Percentiles rank a stretch among this genome's conserved stretches.
Evolutionary conservation across 2,797 vertebrate species (phyloP).

Genomic region (Hypotaenidia okinawae): DNA sequence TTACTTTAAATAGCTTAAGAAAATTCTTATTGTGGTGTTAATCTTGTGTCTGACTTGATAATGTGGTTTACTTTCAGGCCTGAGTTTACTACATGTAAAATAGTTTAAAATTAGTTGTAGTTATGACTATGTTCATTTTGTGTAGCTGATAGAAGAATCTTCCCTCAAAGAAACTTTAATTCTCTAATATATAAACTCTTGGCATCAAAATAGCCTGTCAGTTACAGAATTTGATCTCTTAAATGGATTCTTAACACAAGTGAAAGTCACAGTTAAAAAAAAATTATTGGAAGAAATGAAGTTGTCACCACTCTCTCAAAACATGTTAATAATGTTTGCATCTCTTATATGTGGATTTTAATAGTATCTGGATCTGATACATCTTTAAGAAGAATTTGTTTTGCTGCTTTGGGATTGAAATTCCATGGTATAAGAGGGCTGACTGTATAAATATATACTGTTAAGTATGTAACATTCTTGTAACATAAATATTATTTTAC

Average conservation of each 20-base stretch:
- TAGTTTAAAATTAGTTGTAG: neutral
- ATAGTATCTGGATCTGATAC: neutral
- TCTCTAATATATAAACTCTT: neutral
- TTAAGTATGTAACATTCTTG: neutral
- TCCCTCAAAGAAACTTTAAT: neutral
- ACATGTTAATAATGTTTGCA: neutral
- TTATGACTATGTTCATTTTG: neutral
- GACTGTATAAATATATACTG: neutral
- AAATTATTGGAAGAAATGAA: neutral
- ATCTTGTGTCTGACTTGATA: neutral
- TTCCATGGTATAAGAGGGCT: neutral
- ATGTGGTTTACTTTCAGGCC: neutral
- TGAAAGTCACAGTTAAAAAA: neutral
- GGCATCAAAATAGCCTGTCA: neutral
- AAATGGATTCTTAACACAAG: neutral
- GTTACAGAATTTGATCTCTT: neutral
- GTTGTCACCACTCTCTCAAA: neutral
- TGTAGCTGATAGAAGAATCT: neutral
- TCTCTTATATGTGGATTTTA: neutral
- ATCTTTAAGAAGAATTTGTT: neutral
- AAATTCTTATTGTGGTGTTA: neutral
- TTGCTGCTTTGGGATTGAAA: neutral
- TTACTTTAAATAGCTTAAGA: neutral
- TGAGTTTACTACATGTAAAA: neutral
- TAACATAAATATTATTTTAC: neutral